These are phyloP conservation scores for Polyploca ridens DNA, from an alignment of 2,888 invertebrate genomes.

Conservation along the genomic window DNA sequence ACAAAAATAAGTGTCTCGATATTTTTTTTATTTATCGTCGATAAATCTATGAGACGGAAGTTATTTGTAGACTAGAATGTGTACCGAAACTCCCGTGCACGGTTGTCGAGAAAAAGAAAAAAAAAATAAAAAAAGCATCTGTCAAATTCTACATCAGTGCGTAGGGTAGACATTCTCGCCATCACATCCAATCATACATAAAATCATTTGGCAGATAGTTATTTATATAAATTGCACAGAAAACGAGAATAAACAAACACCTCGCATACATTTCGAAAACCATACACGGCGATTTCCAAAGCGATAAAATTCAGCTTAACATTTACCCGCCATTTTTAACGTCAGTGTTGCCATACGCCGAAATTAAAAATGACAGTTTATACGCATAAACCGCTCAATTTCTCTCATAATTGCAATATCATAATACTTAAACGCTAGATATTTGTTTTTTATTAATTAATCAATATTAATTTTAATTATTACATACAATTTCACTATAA, in stretches of 20 bases:
- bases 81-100: conserved; percentile 38
- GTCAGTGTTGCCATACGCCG: conserved; percentile 21
- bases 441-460: conserved; percentile 48
- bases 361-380: conserved; percentile 33
- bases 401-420: conserved; percentile 55
- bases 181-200: not conserved
- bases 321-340: conserved; percentile 31
- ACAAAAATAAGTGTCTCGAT: conserved; percentile 68
- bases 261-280: conserved; percentile 26
- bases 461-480: conserved; percentile 54
- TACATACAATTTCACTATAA: conserved; percentile 61
- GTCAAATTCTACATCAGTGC: conserved; percentile 15
- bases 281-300: conserved; percentile 44
- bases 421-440: conserved; percentile 63
- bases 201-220: not conserved
- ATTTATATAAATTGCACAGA: not conserved
- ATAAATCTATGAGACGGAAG: conserved; percentile 66
- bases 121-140: conserved; percentile 19
- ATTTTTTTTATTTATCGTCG: conserved; percentile 32
- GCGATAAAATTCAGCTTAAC: conserved; percentile 41
- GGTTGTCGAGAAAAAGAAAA: conserved; percentile 30
- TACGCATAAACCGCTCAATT: conserved; percentile 44
- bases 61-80: conserved; percentile 68
- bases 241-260: not conserved
- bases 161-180: not conserved